Evolutionary conservation across 2,888 invertebrate genomes (phyloP), one percentile per base, ranked within the genome.

Genomic region (Myopa tessellatipennis): DNA sequence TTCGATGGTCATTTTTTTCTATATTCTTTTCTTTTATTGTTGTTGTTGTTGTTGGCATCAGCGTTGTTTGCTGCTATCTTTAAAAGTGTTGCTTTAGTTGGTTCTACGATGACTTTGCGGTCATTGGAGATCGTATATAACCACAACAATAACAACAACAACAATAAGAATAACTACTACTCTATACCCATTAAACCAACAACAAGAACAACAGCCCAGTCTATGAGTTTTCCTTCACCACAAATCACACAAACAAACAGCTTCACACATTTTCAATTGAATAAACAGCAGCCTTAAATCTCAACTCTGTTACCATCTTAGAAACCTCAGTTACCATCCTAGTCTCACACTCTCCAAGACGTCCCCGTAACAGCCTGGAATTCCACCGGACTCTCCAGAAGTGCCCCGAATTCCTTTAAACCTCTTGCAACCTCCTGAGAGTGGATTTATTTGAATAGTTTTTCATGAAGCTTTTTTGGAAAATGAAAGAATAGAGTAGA

Each of bases 21-120:
- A 10, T 38, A 26, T 26, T 26, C 26, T 26, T 26, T 26, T 26
- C 26, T 26, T 26, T 26, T 26, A 26, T 65, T 38, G 45, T 45
- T 73, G 38, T 38, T 40, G 6, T 69, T 71, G 38, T 73, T 63
- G 63, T 45, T 63, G 61, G 60, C 60, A 61, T 60, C 12, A 58
- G 61, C 26, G 3, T 38, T 26, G 38, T 6, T 65, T 26, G 61
- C 8, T 65, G n/a, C 40, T 12, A n/a, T 72, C 40, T 60, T 61
- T n/a, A 40, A 55, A 58, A 55, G 71, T 63, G 34, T 67, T 76
- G 68, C 69, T 77, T 79, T 63, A 74, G 50, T 74, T 61, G 12
- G 74, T 74, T 70, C 76, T 68, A 40, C 52, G 77, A 79, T 79
- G 75, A 69, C 71, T 74, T 77, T 79, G 78, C 52, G 78, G 77